Base-by-base conservation (phyloP, 2,797 vertebrate genomes). In the Poecilia gillii region DNA sequence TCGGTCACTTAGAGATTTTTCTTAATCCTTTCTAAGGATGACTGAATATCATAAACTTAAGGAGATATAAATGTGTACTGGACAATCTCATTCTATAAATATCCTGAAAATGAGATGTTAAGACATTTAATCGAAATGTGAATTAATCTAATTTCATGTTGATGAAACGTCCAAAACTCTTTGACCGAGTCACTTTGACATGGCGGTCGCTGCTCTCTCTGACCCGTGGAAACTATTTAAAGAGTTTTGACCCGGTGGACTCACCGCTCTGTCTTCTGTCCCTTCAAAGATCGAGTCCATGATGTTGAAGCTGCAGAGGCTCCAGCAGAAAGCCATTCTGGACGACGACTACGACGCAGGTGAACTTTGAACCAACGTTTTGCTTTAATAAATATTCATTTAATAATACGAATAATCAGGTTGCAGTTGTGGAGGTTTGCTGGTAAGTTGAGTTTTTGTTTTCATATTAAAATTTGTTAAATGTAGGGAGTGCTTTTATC, bases 261-360 rank as follows among this genome's bases (percentile, higher is more conserved):
- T 77, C 57, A 87, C 84, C 74, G 77, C 28, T 66, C 59, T 46
- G 57, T 74, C 45, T 46, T 72, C 31, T 70, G 57, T 79, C 43
- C 28, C 78, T 39, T 78, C 45, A 72, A 88, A 99, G 98, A 93
- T 97, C 47, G 96, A 96, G 72, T 96, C 96, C 83, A 95, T 97
- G 94, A 97, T 96, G 90, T 92, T 95, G 88, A 96, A 89, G 80
- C 95, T 98, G 81, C 96, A 96, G 93, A 93, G 94, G 85, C 96
- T 97, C 87, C 97, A 97, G 90, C 95, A 97, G 90, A 97, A 96
- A 92, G 97, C 97, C 16, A 47, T 97, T 84, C 90, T 96, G 80
- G 96, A 97, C 46, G 97, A 97, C 23, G 96, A 98, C 90, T 98
- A 96, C 75, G 97, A 98, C 6, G 94, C 89, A 94, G 97, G 97